These are phyloP conservation scores for Graphium colonna DNA, from an alignment of 2,888 invertebrate genomes.

Conservation along the genomic window DNA sequence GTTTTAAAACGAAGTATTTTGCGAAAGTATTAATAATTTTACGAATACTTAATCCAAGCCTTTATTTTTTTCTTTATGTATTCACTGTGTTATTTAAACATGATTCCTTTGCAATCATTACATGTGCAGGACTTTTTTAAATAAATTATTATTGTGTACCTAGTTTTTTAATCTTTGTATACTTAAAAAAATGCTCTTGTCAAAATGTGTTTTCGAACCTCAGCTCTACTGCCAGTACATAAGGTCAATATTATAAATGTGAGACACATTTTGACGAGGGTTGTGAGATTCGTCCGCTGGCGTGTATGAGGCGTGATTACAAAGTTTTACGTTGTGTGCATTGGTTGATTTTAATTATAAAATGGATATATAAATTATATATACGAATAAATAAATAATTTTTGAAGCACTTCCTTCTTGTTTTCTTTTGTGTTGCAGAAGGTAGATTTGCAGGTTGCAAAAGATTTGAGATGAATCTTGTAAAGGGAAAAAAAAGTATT, in stretches of 20 bases:
- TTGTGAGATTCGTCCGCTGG: constrained; percentile 34
- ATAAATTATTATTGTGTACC: constrained; percentile 44
- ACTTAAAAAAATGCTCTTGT: constrained; percentile 30
- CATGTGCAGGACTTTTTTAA: constrained; percentile 32
- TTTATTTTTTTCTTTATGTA: constrained; percentile 23
- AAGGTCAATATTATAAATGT: constrained; percentile 31
- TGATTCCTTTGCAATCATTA: constrained; percentile 17
- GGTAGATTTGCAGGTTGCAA: not conserved
- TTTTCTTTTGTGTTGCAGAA: constrained; percentile 42
- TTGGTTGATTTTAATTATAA: constrained; percentile 73
- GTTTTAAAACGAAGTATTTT: constrained; percentile 50
- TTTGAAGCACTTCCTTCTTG: constrained; percentile 69
- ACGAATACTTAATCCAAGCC: constrained; percentile 40
- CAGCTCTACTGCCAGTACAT: constrained; percentile 47
- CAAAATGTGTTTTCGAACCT: constrained; percentile 35
- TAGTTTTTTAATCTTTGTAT: constrained; percentile 37
- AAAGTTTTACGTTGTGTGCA: constrained; percentile 67
- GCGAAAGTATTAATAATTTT: constrained; percentile 59
- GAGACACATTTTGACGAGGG: constrained; percentile 39
- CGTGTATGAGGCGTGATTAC: constrained; percentile 39
- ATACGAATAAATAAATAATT: constrained; percentile 79
- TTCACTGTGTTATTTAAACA: constrained; percentile 22
- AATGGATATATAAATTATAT: constrained; percentile 79
- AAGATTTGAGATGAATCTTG: too few species aligned
- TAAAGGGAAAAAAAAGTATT: too few species aligned